phyloP scores from a whole-genome alignment of 2,888 invertebrate genomes.

The Cheilosia vernalis region DNA sequence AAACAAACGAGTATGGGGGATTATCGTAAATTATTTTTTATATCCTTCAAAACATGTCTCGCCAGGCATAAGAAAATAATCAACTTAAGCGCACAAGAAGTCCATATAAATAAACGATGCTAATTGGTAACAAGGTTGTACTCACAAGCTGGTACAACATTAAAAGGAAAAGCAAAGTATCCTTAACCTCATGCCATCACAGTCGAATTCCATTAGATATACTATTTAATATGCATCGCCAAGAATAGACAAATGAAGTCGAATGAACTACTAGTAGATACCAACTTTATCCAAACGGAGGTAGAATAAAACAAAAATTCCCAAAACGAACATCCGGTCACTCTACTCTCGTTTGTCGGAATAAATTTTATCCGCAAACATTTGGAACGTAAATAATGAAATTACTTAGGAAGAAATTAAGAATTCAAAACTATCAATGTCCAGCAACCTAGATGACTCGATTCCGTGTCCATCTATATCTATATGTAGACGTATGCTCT shows the following conservation, averaged over 20 bases:
- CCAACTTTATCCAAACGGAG: slow-evolving; percentile 36
- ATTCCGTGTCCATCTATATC: background rate
- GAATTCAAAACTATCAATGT: slow-evolving; percentile 74
- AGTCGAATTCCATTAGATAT: slow-evolving; percentile 13
- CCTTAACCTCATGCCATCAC: slow-evolving; percentile 9
- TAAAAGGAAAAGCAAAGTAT: slow-evolving; percentile 12
- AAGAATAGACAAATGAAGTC: slow-evolving; percentile 57
- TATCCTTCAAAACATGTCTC: background rate
- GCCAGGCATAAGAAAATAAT: background rate
- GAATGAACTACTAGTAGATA: slow-evolving; percentile 48
- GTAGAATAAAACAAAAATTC: slow-evolving; percentile 3
- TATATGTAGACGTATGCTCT: background rate
- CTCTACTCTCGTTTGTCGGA: slow-evolving; percentile 52
- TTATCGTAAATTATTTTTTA: background rate
- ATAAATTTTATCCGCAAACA: slow-evolving; percentile 71
- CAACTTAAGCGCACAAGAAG: background rate
- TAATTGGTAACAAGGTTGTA: slow-evolving; percentile 1
- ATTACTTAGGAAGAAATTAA: slow-evolving; percentile 72
- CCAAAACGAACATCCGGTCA: slow-evolving; percentile 57
- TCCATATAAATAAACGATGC: background rate
- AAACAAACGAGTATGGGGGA: too few species aligned
- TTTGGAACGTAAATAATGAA: slow-evolving; percentile 72
- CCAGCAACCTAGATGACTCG: slow-evolving; percentile 44
- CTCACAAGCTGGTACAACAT: background rate
- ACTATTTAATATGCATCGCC: slow-evolving; percentile 62